phyloP scores from a whole-genome alignment of 2,113 vertebrate species.

The Gadus macrocephalus region DNA sequence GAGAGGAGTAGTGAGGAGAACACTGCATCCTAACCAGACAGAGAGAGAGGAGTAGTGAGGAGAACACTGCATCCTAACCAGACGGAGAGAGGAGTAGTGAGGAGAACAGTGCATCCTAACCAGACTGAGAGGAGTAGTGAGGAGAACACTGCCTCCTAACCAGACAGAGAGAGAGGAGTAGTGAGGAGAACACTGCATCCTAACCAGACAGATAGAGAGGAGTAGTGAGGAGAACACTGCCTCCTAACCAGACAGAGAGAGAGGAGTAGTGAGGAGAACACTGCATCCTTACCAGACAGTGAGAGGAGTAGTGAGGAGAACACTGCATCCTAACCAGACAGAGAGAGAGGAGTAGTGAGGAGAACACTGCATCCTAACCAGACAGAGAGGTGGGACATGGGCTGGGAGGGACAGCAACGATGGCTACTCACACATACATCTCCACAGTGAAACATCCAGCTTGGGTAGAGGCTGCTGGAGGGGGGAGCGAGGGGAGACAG shows the following conservation, averaged over 20 bases:
- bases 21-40: too few relatives aligned
- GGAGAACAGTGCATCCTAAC: too few relatives aligned
- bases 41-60: slow-evolving; percentile 12
- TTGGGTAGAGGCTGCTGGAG: slow-evolving; percentile 20
- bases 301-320: slow-evolving; percentile 23
- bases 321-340: slow-evolving; percentile 54
- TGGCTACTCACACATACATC: slow-evolving; percentile 8
- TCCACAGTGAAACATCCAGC: slow-evolving; percentile 19
- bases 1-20: neutral
- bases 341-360: neutral
- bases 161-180: slow-evolving; percentile 23
- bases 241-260: too few relatives aligned
- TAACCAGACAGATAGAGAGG: too few relatives aligned
- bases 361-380: too few relatives aligned
- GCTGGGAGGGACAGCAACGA: slow-evolving; percentile 23
- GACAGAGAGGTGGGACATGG: neutral
- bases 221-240: too few relatives aligned
- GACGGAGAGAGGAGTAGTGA: too few relatives aligned
- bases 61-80: too few relatives aligned
- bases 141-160: slow-evolving; percentile 50
- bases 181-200: too few relatives aligned
- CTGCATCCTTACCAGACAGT: neutral
- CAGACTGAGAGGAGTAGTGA: slow-evolving; percentile 19
- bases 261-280: too few relatives aligned
- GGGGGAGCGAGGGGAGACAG: slow-evolving; percentile 25